Evolutionary conservation across 2,888 invertebrate species (phyloP), one percentile per base, ranked within the genome.

Genomic region (Salpingus planirostris): DNA sequence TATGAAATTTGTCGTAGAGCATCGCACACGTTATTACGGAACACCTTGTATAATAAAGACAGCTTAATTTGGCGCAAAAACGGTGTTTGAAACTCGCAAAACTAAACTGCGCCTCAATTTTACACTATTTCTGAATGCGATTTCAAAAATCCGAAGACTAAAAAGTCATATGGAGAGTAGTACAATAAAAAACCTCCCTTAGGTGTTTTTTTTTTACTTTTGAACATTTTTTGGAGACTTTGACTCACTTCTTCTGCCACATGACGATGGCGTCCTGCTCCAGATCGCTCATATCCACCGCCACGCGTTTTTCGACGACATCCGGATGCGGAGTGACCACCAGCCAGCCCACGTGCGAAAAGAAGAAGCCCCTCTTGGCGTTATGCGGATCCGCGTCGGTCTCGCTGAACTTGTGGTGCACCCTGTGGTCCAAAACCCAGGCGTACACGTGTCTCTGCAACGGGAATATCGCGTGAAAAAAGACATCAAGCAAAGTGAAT

Each of bases 311-410:
- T 44, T 73, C 71, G 10, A 77, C 75, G 0, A 85, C 86, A 2
- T 78, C 74, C 0, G 86, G 86, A 59, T 86, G 92, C 0, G 91
- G 89, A 0, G 85, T 84, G 0, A 81, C 69, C 29, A 92, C 76
- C 24, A 93, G 67, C 93, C 93, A 93, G 4, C 92, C 93, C 5
- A 93, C 82, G 59, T 93, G 93, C 1, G 92, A 79, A 60, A 92
- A 93, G 68, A 60, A 57, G 39, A 65, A 65, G 7, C 93, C 93
- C 22, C 89, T 69, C 27, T 80, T 74, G 2, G 84, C 80, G 62
- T 90, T 84, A 57, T 86, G 85, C 0, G 85, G 85, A 60, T 90
- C 90, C 0, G 88, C 82, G 37, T 84, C 82, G 0, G 88, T 85
- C 64, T 90, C 90, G 15, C 84, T 76, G 64, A 84, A 90, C 57